Evolutionary conservation across 2,113 vertebrate species (phyloP).

Genomic region (Sclerurus mexicanus): DNA sequence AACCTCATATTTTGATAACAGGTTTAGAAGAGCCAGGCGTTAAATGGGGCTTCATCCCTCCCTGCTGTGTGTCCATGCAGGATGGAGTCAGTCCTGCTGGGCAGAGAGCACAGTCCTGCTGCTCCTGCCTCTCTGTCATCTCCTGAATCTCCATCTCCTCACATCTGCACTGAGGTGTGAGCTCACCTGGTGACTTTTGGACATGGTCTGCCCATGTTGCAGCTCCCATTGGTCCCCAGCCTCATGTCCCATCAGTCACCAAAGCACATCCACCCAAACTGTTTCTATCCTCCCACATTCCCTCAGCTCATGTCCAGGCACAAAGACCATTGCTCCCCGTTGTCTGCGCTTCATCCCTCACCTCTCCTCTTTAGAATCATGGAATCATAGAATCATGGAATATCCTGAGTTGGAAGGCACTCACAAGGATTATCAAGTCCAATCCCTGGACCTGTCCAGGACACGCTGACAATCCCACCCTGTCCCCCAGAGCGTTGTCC

Average conservation of each 20-base stretch:
- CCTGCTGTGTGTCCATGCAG: neutral
- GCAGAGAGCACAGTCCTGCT: neutral
- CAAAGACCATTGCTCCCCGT: accelerated
- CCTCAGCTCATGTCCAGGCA: neutral
- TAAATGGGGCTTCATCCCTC: neutral
- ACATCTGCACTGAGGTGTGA: neutral
- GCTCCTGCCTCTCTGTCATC: neutral
- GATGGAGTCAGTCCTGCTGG: neutral
- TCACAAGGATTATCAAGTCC: neutral
- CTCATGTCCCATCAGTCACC: neutral
- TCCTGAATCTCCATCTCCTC: neutral
- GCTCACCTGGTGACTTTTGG: neutral
- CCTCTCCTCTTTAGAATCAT: too few species aligned
- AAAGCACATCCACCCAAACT: neutral
- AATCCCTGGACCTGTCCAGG: neutral
- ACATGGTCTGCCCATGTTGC: accelerated
- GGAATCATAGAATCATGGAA: neutral
- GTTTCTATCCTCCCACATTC: accelerated
- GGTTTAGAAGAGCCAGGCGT: neutral
- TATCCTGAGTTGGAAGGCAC: neutral
- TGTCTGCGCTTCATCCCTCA: accelerated
- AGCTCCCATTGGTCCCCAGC: accelerated
- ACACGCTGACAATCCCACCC: neutral
- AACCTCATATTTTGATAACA: neutral
- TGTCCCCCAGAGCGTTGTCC: accelerated